These are phyloP conservation scores for Lacerta viridis DNA, from an alignment of 2,797 vertebrate species.

Conservation along the genomic window DNA sequence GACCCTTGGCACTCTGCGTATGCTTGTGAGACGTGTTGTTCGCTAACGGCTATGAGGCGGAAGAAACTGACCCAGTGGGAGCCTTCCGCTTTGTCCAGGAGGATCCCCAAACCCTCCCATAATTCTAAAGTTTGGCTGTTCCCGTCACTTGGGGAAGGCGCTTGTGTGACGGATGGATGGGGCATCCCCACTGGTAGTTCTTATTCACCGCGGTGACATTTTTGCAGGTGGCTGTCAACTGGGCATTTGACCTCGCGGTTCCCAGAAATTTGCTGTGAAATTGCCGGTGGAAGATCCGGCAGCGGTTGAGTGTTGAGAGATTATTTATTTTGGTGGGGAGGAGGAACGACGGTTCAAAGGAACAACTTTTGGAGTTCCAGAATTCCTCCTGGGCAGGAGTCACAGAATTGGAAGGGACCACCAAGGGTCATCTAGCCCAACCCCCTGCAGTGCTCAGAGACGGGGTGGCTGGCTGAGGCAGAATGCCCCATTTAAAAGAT, in stretches of 20 bases:
- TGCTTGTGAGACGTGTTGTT: background rate
- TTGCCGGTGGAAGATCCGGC: no score
- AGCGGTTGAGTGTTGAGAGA: background rate
- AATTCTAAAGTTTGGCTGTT: background rate
- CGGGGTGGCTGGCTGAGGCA: no score
- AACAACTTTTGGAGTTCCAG: background rate
- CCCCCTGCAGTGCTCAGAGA: no score
- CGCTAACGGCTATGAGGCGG: background rate
- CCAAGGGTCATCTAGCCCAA: no score
- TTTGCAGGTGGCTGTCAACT: background rate
- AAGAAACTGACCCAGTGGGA: rapidly evolving
- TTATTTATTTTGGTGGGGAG: background rate
- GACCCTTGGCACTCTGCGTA: background rate
- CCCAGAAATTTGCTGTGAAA: no score
- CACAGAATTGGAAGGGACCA: no score
- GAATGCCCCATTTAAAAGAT: no score
- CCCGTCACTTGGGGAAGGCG: background rate
- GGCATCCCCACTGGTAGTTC: background rate
- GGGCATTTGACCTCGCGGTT: background rate
- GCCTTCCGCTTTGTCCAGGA: background rate
- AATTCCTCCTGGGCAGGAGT: background rate
- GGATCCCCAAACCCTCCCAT: background rate
- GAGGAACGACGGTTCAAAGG: background rate
- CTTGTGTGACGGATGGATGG: background rate
- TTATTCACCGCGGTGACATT: background rate